Conservation (phyloP, 2,797 vertebrate species). For the Staurois parvus region DNA sequence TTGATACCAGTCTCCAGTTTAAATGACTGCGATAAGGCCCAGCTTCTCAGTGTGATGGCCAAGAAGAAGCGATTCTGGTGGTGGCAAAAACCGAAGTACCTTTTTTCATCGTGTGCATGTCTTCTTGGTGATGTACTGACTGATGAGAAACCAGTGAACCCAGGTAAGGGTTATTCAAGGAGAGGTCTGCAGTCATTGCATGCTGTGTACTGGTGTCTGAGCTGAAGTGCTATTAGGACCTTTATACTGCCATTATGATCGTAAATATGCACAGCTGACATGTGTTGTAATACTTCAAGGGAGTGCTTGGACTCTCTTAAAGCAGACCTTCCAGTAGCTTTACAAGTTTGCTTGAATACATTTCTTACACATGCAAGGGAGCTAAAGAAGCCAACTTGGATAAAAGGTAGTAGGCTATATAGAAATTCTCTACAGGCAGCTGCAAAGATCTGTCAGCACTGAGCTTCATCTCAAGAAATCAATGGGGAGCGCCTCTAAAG, state of each 20-base stretch:
- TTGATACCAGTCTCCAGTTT: constrained; percentile 85
- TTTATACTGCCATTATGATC: neutral
- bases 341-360: too few species aligned
- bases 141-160: constrained; percentile 77
- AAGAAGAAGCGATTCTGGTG: constrained; percentile 85
- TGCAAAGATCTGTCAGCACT: too few species aligned
- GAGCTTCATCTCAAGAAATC: too few species aligned
- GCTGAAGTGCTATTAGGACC: neutral
- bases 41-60: constrained; percentile 83
- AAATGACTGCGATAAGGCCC: constrained; percentile 83
- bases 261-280: neutral
- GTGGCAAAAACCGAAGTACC: constrained; percentile 90
- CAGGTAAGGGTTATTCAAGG: constrained; percentile 77
- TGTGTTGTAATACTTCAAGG: neutral
- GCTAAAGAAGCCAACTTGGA: too few species aligned
- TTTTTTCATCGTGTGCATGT: constrained; percentile 79
- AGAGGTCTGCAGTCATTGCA: neutral
- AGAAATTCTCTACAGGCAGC: too few species aligned
- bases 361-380: too few species aligned
- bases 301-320: neutral
- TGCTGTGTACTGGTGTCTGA: neutral
- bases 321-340: too few species aligned
- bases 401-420: too few species aligned
- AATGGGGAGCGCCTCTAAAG: too few species aligned
- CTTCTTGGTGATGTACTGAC: constrained; percentile 83